Base-by-base conservation (phyloP, 2,113 vertebrate genomes). In the Bubalus kerabau region DNA sequence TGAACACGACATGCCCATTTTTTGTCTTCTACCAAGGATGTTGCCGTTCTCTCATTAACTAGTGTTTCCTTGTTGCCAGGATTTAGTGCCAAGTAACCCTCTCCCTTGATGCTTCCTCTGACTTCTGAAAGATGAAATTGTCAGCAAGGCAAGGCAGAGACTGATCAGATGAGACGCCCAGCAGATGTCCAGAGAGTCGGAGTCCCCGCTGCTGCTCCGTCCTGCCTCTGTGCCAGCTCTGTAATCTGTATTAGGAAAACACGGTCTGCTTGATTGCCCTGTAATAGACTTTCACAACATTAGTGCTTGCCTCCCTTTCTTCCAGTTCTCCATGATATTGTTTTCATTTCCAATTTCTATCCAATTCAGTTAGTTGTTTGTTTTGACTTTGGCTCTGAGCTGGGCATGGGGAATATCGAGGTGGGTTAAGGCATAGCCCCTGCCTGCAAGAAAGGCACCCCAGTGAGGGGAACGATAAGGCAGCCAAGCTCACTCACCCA, bases 281-380 rank as follows among this genome's bases (percentile, higher is more conserved):
- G n/a, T 97, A 97, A 97, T 94, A 93, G 93, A 98, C 97, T 86
- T 76, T n/a, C 85, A 91, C 85, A 88, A 90, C 89, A 93, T 86
- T 93, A 83, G 86, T 23, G 3, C 93, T 40, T 88, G 67, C 87
- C 86, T 81, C 40, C 56, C 71, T 97, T 84, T 97, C 88, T 96
- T 71, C 86, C 54, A 43, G 56, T 82, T 81, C 36, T 86, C 94
- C 24, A 11, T 16, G 91, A 96, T 94, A 67, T 76, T 97, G 95
- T 96, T 98, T 98, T 93, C 96, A 97, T 97, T 98, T 97, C 80
- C 96, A 97, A 80, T 96, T 97, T 96, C 36, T 46, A 43, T 87
- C 88, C 96, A 97, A 67, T 97, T 98, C 94, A 98, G 62, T 98
- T 96, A 97, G 90, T 24, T 84, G 60, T 84, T 85, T 90, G 76